A percentile compares a stretch with the other conserved stretches of the same genome.
phyloP scores from a whole-genome alignment of 2,113 vertebrate genomes.

The Orthonyx spaldingii region DNA sequence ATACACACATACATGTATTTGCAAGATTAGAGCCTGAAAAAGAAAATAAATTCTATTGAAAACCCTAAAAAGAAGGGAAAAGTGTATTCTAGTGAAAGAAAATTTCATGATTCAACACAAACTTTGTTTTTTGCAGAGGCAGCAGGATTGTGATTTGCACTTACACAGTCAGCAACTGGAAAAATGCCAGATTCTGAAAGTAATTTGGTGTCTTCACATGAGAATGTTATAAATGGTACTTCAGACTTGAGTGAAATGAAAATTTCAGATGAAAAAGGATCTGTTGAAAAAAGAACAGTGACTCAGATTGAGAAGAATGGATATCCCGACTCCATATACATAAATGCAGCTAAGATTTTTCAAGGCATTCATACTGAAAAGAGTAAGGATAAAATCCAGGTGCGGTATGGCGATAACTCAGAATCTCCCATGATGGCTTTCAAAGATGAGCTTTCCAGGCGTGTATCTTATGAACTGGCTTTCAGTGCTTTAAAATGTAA shows the following conservation, averaged over 20 bases:
- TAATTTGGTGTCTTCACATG: neutral
- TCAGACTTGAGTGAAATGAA: neutral
- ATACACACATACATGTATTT: neutral
- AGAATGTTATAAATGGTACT: neutral
- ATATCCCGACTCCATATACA: constrained; percentile 76
- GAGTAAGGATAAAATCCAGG: constrained; percentile 51
- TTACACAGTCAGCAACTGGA: neutral
- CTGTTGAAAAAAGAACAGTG: neutral
- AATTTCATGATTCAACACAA: neutral
- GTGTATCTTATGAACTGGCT: constrained; percentile 77
- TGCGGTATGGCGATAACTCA: constrained; percentile 73
- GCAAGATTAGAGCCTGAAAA: neutral
- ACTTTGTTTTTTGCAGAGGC: constrained; percentile 48
- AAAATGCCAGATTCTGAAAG: constrained; percentile 42
- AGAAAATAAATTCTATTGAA: neutral
- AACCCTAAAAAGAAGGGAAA: neutral
- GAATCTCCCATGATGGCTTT: neutral
- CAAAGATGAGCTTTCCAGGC: constrained; percentile 69
- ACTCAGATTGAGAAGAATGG: constrained; percentile 38
- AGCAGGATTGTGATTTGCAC: neutral
- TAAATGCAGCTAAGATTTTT: constrained; percentile 84
- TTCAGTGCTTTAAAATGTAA: constrained; percentile 91
- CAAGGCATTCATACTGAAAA: constrained; percentile 76
- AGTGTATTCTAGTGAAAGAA: neutral
- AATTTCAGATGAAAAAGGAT: neutral